Evolutionary conservation across 1,140 invertebrate species (phyloP).

Genomic region (Trichogramma pretiosum): DNA sequence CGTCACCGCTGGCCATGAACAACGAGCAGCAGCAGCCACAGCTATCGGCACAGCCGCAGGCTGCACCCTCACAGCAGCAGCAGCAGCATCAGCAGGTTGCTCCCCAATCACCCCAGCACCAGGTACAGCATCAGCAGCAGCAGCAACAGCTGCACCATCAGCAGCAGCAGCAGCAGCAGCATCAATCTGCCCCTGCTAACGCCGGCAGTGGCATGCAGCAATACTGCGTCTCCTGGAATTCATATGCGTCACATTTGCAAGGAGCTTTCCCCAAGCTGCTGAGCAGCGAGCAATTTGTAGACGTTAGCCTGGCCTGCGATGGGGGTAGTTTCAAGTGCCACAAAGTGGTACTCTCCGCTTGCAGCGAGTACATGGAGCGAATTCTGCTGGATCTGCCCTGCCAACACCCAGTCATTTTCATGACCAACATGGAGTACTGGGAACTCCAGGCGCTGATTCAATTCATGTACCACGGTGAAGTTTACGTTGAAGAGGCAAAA

Average conservation of each 20-base stretch:
- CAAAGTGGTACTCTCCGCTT: slow-evolving; percentile 74
- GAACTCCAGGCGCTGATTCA: slow-evolving; percentile 76
- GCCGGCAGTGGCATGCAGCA: slow-evolving; percentile 41
- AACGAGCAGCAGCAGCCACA: too few species aligned
- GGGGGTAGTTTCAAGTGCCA: slow-evolving; percentile 79
- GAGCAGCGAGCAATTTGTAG: slow-evolving; percentile 78
- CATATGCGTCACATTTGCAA: slow-evolving; percentile 54
- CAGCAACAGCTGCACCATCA: slow-evolving; percentile 9
- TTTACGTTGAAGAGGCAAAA: slow-evolving; percentile 75
- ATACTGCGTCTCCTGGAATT: slow-evolving; percentile 59
- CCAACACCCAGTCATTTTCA: slow-evolving; percentile 76
- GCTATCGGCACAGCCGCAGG: too few species aligned
- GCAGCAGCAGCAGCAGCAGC: slow-evolving; percentile 22
- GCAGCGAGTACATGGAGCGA: slow-evolving; percentile 75
- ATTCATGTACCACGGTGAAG: slow-evolving; percentile 82
- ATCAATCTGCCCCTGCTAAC: slow-evolving; percentile 30
- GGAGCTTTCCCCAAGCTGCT: slow-evolving; percentile 68
- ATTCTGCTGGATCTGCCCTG: slow-evolving; percentile 74
- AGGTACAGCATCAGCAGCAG: slow-evolving; percentile 29
- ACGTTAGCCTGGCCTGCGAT: slow-evolving; percentile 82
- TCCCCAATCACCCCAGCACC: too few species aligned
- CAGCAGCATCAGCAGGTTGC: too few species aligned
- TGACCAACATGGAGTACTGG: slow-evolving; percentile 66
- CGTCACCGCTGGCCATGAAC: too few species aligned
- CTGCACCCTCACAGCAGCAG: too few species aligned